Base-by-base conservation (phyloP, 2,797 vertebrate genomes). In the Mareca penelope region DNA sequence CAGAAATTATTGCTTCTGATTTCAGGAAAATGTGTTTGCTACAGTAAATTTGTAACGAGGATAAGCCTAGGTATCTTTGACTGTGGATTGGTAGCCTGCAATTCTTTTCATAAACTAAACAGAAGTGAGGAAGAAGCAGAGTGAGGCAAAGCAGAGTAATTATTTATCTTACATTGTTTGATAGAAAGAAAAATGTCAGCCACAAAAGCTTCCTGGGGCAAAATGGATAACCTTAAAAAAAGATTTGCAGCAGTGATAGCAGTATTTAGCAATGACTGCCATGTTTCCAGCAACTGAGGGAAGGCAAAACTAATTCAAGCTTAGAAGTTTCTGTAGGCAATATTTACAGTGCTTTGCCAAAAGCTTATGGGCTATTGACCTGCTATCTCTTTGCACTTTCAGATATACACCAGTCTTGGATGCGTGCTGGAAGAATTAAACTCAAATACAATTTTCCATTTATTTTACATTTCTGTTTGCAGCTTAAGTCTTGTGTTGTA, bases 121-220 rank as follows among this genome's bases (percentile, higher is more conserved):
- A 77, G 79, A 75, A 88, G 72, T 19, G 60, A 88, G 61, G 77
- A 55, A 76, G 73, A 39, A 92, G 72, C 9, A 42, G 79, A 75
- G n/a, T 55, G 69, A 82, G 60, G 70, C 44, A 80, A 78, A 94
- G 67, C 2, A 33, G 69, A 88, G 60, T 73, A 78, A 92, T 94
- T 95, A 95, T 91, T 93, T 89, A 73, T 73, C 82, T 75, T 67
- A 28, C 21, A 29, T 87, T 94, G 77, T 85, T 88, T 64, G 75
- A 87, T 79, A 92, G 46, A 59, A 82, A 73, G 71, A 65, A 95
- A 94, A 94, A 92, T 24, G 55, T 69, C 90, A 90, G 78, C 60
- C 85, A 72, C 72, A 78, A 93, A 93, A 89, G 85, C 63, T 90
- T 95, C 89, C 82, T 37, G 35, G 77, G 83, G 94, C 79, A 72